A percentile compares a stretch with the other conserved stretches of the same genome.
Conservation (phyloP, 2,113 vertebrate genomes). For the Sinocyclocheilus anshuiensis region DNA sequence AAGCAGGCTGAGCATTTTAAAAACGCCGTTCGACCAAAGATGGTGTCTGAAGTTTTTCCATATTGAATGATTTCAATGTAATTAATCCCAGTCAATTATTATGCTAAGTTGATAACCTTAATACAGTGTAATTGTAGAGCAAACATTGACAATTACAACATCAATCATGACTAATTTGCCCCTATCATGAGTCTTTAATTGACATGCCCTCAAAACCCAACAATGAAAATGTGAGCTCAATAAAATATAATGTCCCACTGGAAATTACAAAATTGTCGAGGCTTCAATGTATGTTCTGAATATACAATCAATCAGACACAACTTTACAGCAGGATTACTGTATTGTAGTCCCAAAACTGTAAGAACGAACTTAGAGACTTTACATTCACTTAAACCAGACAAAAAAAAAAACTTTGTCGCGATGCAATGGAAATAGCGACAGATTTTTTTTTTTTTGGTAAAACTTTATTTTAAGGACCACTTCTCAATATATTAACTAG, state of each 20-base stretch:
- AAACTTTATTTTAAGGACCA: too few relatives aligned
- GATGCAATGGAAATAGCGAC: too few relatives aligned
- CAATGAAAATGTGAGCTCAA: not conserved
- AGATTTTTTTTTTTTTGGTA: too few relatives aligned
- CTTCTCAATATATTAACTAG: too few relatives aligned
- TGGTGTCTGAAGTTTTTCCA: not conserved
- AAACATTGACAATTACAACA: not conserved
- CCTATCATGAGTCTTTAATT: not conserved
- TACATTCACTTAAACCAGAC: too few relatives aligned
- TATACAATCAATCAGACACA: not conserved
- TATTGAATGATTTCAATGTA: not conserved
- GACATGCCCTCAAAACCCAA: not conserved
- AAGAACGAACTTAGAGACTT: too few relatives aligned
- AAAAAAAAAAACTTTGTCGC: too few relatives aligned
- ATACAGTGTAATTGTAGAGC: not conserved
- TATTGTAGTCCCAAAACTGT: too few relatives aligned
- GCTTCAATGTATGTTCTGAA: not conserved
- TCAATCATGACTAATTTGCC: not conserved
- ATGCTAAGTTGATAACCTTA: not conserved
- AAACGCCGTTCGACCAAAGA: not conserved
- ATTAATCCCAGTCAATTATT: not conserved
- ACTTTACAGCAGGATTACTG: not conserved
- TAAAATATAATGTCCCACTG: constrained; percentile 14
- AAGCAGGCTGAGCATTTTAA: too few relatives aligned
- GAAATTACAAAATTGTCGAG: not conserved